Evolutionary conservation across 2,113 vertebrate genomes (phyloP).

Genomic region (Okapia johnstoni): DNA sequence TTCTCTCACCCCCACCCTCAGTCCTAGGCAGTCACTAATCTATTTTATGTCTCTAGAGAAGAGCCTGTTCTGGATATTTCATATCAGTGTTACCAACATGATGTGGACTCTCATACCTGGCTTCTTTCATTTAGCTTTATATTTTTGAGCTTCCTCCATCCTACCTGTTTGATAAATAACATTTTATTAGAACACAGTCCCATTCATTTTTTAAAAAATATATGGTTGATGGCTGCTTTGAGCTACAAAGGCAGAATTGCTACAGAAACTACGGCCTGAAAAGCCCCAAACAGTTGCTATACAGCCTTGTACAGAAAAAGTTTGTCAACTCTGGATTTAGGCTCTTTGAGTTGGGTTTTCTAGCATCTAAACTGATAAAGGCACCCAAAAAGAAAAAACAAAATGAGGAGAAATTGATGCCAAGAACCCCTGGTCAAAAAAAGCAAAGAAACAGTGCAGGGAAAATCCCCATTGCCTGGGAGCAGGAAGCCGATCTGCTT

Average conservation of each 20-base stretch:
- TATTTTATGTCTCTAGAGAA: background rate
- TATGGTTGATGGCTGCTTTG: background rate
- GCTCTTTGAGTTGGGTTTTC: background rate
- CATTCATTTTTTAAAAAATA: no score
- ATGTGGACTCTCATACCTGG: background rate
- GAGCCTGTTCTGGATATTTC: background rate
- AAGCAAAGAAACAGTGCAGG: background rate
- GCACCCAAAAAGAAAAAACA: background rate
- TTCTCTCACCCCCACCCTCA: background rate
- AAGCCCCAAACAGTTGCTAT: background rate
- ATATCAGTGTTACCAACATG: background rate
- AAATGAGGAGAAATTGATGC: background rate
- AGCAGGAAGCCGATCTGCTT: background rate
- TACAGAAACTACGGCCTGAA: background rate
- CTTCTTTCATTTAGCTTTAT: background rate
- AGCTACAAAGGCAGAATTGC: background rate
- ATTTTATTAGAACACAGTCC: background rate
- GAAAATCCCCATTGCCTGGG: background rate
- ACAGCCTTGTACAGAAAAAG: background rate
- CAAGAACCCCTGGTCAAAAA: background rate
- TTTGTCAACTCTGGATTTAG: background rate
- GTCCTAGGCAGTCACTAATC: background rate
- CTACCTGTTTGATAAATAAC: background rate
- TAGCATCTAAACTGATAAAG: background rate
- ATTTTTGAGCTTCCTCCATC: background rate